Evolutionary conservation across 2,113 vertebrate genomes (phyloP).

Genomic region (Nycticryphes semicollaris): DNA sequence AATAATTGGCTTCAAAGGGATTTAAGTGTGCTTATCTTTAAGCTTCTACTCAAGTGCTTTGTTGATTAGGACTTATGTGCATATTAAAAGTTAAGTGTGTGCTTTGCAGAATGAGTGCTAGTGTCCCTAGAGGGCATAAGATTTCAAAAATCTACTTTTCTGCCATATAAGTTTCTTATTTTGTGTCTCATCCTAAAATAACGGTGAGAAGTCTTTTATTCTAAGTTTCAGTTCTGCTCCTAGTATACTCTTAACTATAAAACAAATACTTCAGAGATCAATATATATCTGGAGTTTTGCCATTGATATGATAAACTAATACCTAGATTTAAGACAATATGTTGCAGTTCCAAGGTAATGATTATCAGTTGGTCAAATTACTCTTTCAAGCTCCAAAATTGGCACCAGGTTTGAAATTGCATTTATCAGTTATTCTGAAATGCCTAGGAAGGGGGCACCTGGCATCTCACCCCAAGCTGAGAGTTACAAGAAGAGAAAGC

Average conservation of each 20-base stretch:
- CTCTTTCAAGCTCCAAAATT: background rate
- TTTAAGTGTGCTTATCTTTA: background rate
- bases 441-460: background rate
- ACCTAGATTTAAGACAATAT: background rate
- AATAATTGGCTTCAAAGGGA: background rate
- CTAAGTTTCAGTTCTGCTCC: background rate
- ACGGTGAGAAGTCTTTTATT: background rate
- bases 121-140: background rate
- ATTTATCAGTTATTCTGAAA: background rate
- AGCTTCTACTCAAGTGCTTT: background rate
- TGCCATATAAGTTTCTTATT: background rate
- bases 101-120: background rate
- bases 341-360: background rate
- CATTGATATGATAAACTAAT: background rate
- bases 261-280: background rate
- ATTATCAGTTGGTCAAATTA: background rate
- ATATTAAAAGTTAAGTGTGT: background rate
- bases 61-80: background rate
- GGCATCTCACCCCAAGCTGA: background rate
- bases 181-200: background rate
- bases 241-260: background rate
- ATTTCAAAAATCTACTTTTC: background rate
- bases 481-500: background rate
- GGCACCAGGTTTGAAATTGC: background rate
- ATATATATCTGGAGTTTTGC: background rate